Percentiles rank a stretch among this genome's conserved stretches.
phyloP scores from a whole-genome alignment of 1,140 invertebrate species.

The Aricia agestis region DNA sequence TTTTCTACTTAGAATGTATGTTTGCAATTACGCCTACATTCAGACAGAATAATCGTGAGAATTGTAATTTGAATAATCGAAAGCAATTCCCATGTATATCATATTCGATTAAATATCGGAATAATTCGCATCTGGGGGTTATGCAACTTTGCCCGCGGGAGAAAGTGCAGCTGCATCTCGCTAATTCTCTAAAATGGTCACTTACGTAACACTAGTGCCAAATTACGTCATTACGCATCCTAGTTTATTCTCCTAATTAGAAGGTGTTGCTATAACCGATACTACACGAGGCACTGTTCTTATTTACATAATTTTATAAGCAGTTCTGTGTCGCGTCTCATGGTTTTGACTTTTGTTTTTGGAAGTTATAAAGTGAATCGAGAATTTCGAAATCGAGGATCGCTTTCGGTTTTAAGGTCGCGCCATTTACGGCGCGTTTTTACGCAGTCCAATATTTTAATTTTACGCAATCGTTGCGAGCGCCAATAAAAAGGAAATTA shows the following conservation, averaged over 20 bases:
- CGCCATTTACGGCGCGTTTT: constrained; percentile 3
- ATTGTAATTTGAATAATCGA: background rate
- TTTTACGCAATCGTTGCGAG: background rate
- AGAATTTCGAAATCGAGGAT: constrained; percentile 25
- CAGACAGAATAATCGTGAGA: background rate
- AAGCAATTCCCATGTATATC: constrained; percentile 1
- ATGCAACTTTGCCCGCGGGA: constrained; percentile 21
- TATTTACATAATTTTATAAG: too few species aligned
- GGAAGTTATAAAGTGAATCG: constrained; percentile 28
- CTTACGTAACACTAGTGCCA: constrained; percentile 10
- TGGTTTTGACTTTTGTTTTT: background rate
- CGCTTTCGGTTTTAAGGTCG: constrained; percentile 10
- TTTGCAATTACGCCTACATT: background rate
- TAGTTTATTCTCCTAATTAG: background rate
- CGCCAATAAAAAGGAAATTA: background rate
- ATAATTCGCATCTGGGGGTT: constrained; percentile 14
- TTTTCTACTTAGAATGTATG: too few species aligned
- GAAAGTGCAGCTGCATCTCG: constrained; percentile 28
- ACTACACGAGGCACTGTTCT: too few species aligned
- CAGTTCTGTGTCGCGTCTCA: too few species aligned
- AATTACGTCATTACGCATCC: constrained; percentile 16
- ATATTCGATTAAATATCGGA: constrained; percentile 7
- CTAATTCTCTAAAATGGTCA: constrained; percentile 27
- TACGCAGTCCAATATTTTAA: constrained; percentile 10
- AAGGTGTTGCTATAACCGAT: background rate